These are phyloP conservation scores for Gonioctena quinquepunctata DNA, from an alignment of 1,140 invertebrate genomes.

Conservation along the genomic window DNA sequence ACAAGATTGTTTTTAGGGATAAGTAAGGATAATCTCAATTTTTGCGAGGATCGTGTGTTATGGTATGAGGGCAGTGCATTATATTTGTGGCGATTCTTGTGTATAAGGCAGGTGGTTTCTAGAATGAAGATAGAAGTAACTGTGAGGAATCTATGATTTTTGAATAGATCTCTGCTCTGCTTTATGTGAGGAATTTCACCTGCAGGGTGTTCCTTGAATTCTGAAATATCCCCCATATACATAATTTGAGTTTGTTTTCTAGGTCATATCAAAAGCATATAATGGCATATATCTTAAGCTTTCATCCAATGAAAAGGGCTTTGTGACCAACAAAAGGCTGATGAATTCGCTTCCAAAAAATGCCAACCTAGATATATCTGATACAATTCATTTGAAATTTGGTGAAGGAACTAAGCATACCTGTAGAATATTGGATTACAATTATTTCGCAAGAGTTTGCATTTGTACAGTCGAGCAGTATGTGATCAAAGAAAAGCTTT, in stretches of 20 bases:
- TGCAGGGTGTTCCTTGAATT: too few relatives aligned
- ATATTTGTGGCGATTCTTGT: too few relatives aligned
- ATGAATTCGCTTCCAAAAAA: conserved; percentile 25
- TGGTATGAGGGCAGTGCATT: too few relatives aligned
- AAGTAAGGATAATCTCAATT: too few relatives aligned
- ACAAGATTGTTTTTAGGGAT: too few relatives aligned
- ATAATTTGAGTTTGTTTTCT: conserved; percentile 14
- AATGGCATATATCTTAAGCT: conserved; percentile 63
- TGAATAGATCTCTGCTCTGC: too few relatives aligned
- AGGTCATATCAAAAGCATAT: conserved; percentile 56
- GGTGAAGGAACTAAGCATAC: conserved; percentile 58
- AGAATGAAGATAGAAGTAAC: too few relatives aligned
- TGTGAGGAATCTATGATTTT: too few relatives aligned
- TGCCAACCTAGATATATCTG: conserved; percentile 45
- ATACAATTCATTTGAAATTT: conserved; percentile 57
- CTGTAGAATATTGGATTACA: conserved; percentile 64
- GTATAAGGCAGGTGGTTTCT: too few relatives aligned
- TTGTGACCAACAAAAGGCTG: conserved; percentile 58
- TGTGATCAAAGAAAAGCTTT: conserved; percentile 59
- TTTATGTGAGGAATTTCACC: too few relatives aligned
- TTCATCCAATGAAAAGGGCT: conserved; percentile 59
- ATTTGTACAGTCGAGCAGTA: conserved; percentile 63
- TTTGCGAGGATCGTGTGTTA: too few relatives aligned
- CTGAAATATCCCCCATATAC: neutral
- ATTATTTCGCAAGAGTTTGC: conserved; percentile 61